These are phyloP conservation scores for Xiphophorus couchianus DNA, from an alignment of 2,113 vertebrate species.

Conservation along the genomic window DNA sequence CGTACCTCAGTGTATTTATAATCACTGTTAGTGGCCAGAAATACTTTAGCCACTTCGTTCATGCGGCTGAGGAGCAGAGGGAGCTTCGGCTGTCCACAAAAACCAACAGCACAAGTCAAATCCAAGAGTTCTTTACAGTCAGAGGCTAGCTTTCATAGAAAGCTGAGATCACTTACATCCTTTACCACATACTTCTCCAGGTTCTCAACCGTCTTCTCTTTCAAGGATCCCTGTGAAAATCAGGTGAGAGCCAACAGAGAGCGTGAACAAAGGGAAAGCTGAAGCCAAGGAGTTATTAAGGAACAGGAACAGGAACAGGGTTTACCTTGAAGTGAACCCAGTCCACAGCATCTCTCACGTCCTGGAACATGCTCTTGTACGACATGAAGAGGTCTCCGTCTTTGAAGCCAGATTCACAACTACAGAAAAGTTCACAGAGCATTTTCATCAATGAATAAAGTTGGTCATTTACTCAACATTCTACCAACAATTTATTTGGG, in stretches of 20 bases:
- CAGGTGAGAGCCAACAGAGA: background rate
- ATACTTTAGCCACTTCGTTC: slow-evolving; percentile 97
- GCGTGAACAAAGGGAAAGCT: too few species aligned
- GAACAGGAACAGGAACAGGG: background rate
- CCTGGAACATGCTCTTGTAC: slow-evolving; percentile 99
- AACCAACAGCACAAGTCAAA: slow-evolving; percentile 18
- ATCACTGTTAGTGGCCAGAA: slow-evolving; percentile 98
- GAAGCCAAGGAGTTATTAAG: background rate
- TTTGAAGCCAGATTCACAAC: slow-evolving; percentile 98
- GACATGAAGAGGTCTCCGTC: slow-evolving; percentile 99
- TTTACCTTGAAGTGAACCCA: slow-evolving; percentile 98
- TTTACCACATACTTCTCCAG: slow-evolving; percentile 96
- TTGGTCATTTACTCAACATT: background rate
- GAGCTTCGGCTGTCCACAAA: slow-evolving; percentile 86
- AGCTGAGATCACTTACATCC: slow-evolving; percentile 86
- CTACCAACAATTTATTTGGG: background rate
- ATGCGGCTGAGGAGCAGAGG: slow-evolving; percentile 95
- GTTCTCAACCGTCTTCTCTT: slow-evolving; percentile 98
- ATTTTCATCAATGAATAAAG: background rate
- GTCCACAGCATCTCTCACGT: slow-evolving; percentile 98
- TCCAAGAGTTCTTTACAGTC: background rate
- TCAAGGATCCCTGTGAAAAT: slow-evolving; percentile 89
- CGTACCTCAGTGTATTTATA: slow-evolving; percentile 98
- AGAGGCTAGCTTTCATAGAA: background rate
- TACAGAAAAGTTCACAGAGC: slow-evolving; percentile 66